Evolutionary conservation across 2,888 invertebrate species (phyloP).

Genomic region (Microplitis deprimator): DNA sequence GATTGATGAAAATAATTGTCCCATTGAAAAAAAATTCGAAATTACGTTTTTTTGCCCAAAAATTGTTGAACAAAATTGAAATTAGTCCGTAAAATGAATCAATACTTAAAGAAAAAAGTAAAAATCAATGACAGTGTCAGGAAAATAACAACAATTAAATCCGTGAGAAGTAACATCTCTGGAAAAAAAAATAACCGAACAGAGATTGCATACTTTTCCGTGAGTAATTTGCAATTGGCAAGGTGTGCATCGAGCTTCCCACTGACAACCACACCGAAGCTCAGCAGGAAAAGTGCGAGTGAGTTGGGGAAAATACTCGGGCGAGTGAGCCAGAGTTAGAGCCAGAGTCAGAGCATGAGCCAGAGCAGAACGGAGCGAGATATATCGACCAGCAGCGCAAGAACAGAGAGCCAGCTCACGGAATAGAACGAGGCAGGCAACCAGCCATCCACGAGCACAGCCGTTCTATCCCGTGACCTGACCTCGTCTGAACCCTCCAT

Average conservation of each 20-base stretch:
- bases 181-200: too few relatives aligned
- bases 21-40: too few relatives aligned
- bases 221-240: neutral
- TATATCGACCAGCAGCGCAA: conserved; percentile 45
- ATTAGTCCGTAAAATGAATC: too few relatives aligned
- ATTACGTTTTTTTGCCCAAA: too few relatives aligned
- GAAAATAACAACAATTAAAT: too few relatives aligned
- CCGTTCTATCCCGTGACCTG: conserved; percentile 68
- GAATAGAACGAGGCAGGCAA: conserved; percentile 40
- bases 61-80: too few relatives aligned
- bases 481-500: conserved; percentile 70
- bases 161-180: too few relatives aligned
- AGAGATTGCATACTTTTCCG: neutral
- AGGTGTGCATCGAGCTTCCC: neutral
- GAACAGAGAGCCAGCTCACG: conserved; percentile 26
- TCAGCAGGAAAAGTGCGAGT: neutral
- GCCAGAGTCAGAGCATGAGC: neutral
- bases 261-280: neutral
- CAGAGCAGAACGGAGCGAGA: conserved; percentile 17
- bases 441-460: conserved; percentile 42
- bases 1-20: too few relatives aligned
- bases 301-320: neutral
- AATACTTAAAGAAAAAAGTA: too few relatives aligned
- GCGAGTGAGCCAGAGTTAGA: neutral
- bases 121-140: too few relatives aligned